Conservation (phyloP, 2,113 vertebrate genomes). For the Peromyscus maniculatus region DNA sequence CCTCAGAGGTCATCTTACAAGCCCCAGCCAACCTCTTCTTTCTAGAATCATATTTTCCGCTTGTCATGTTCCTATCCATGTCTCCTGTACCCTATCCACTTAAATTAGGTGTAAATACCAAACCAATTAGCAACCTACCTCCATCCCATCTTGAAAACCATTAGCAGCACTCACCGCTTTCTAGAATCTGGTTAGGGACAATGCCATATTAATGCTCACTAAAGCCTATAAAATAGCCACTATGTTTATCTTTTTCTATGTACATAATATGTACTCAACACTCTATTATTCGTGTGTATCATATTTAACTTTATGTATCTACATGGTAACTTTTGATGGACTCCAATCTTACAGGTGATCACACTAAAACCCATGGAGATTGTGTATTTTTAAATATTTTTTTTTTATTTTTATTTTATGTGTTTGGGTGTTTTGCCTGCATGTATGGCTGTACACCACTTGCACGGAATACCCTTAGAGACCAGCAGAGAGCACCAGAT, state of each 20-base stretch:
- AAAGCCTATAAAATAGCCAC: conserved; percentile 45
- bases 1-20: not conserved
- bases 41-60: not conserved
- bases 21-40: not conserved
- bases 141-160: not conserved
- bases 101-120: not conserved
- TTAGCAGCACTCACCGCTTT: not conserved
- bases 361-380: not conserved
- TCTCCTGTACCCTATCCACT: not conserved
- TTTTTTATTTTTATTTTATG: not conserved
- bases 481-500: not conserved
- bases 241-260: not conserved
- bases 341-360: not conserved
- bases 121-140: not conserved
- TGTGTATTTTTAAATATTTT: not conserved
- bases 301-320: not conserved
- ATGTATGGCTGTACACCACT: not conserved
- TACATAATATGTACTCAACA: not conserved
- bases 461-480: not conserved
- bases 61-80: not conserved
- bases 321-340: not conserved
- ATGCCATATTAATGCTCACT: not conserved
- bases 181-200: not conserved
- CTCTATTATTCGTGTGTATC: too few relatives aligned
- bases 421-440: not conserved